phyloP scores from a whole-genome alignment of 2,888 invertebrate genomes.

The Eremobia ochroleuca region DNA sequence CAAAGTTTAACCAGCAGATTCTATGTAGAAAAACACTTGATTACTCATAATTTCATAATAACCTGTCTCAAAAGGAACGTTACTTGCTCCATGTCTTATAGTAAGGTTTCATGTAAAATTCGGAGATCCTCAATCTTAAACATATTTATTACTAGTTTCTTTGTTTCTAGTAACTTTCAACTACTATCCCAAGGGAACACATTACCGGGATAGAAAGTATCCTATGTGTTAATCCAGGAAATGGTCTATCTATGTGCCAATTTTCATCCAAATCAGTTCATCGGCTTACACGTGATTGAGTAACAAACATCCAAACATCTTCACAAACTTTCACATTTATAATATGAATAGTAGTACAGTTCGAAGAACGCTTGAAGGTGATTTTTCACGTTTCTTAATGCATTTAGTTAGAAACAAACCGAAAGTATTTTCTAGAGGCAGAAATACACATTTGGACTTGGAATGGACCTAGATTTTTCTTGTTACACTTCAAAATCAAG shows the following conservation, averaged over 20 bases:
- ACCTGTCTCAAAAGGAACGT: conserved; percentile 5
- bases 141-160: too few relatives aligned
- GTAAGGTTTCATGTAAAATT: neutral
- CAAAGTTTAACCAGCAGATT: conserved; percentile 14
- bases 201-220: too few relatives aligned
- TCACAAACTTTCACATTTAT: too few relatives aligned
- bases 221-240: too few relatives aligned
- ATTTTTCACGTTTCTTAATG: neutral
- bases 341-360: neutral
- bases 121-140: neutral
- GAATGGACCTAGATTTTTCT: conserved; percentile 10
- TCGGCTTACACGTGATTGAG: too few relatives aligned
- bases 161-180: too few relatives aligned
- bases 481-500: neutral
- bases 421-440: neutral
- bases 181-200: too few relatives aligned
- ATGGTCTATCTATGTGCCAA: too few relatives aligned
- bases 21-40: conserved; percentile 27
- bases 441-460: neutral
- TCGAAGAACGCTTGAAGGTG: too few relatives aligned
- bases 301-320: too few relatives aligned
- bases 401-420: neutral
- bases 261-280: too few relatives aligned
- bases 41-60: conserved; percentile 14
- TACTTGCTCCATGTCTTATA: neutral